A percentile compares a stretch with the other conserved stretches of the same genome.
Evolutionary conservation across 2,797 vertebrate species (phyloP).

Genomic region (Arctocebus calabarensis): DNA sequence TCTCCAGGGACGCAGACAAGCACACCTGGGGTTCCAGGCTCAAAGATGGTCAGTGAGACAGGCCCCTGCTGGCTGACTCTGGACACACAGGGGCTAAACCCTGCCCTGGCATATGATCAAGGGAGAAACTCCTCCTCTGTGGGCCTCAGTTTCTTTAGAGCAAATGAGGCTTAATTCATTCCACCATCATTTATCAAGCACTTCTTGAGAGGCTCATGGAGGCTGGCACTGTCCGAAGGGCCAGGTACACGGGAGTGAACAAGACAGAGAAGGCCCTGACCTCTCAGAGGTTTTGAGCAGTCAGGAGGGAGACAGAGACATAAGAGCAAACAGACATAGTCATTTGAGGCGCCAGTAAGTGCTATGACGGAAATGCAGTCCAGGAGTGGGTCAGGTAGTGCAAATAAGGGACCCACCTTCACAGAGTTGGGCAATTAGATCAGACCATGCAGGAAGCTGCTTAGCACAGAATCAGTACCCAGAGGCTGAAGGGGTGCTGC

Average conservation of each 20-base stretch:
- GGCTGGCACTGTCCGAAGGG: not conserved
- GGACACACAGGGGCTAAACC: not conserved
- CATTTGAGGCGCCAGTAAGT: no score
- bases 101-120: not conserved
- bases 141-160: not conserved
- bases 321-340: not conserved
- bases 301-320: not conserved
- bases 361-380: accelerated
- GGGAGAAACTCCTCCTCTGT: not conserved
- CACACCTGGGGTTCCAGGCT: constrained; percentile 50
- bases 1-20: not conserved
- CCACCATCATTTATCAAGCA: not conserved
- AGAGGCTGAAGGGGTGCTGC: not conserved
- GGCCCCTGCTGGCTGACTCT: not conserved
- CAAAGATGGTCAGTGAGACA: not conserved
- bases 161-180: not conserved
- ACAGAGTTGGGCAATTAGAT: not conserved
- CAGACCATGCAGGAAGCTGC: not conserved
- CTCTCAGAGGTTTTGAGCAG: not conserved
- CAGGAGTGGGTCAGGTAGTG: accelerated
- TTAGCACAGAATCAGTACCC: not conserved
- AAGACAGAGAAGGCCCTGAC: not conserved
- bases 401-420: not conserved
- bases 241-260: not conserved
- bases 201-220: not conserved